Conservation (phyloP, 53 echinoderm and acorn worm genomes). For the Patiria pectinifera region DNA sequence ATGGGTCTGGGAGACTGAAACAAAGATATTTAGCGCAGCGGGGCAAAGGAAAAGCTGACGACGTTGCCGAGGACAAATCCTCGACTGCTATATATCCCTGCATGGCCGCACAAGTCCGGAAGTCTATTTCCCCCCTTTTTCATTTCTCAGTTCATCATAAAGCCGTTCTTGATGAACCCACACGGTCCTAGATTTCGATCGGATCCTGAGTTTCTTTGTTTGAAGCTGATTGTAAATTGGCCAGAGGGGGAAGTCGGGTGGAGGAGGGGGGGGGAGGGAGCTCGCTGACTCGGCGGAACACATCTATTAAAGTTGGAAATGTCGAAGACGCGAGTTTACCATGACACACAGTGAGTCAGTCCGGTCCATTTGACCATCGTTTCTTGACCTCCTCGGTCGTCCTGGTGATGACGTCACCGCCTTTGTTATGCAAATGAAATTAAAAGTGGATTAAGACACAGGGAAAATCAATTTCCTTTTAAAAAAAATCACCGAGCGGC, state of each 20-base stretch:
- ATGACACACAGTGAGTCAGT: constrained; percentile 43
- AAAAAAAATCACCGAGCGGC: too few relatives aligned
- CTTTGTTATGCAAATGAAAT: background rate
- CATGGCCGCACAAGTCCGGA: background rate
- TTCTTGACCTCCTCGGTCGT: background rate
- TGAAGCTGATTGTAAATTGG: constrained; percentile 31
- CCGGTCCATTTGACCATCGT: constrained; percentile 2
- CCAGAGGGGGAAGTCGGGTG: constrained; percentile 17
- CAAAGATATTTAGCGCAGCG: too few relatives aligned
- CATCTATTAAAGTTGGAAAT: constrained; percentile 4
- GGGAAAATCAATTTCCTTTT: too few relatives aligned
- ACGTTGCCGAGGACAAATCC: background rate
- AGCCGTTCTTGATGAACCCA: constrained; percentile 39
- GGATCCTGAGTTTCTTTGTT: constrained; percentile 17
- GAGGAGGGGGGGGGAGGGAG: background rate
- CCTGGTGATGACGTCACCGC: background rate
- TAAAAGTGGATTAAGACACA: too few relatives aligned
- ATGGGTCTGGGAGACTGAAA: too few relatives aligned
- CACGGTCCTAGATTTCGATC: constrained; percentile 35
- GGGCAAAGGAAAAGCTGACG: too few relatives aligned
- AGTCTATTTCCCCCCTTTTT: background rate
- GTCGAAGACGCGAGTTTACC: background rate
- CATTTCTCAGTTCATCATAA: background rate
- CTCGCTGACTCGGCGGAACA: background rate
- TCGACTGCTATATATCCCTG: background rate